phyloP scores from a whole-genome alignment of 2,113 vertebrate genomes.

The Eublepharis macularius region DNA sequence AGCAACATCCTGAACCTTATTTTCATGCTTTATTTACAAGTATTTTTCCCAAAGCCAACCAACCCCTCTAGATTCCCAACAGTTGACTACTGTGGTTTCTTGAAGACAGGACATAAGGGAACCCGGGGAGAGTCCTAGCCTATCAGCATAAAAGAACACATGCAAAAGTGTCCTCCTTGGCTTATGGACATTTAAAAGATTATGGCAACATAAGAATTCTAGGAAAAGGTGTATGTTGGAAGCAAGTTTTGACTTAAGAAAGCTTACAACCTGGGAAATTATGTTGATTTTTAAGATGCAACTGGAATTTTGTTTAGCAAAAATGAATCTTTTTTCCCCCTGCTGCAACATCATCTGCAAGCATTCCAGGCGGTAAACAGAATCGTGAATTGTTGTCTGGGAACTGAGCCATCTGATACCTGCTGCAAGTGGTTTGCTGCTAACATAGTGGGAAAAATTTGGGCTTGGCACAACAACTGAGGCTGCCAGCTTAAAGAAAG shows the following conservation, averaged over 20 bases:
- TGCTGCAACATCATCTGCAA: background rate
- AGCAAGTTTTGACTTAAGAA: no score
- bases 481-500: background rate
- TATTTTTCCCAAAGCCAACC: background rate
- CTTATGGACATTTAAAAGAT: background rate
- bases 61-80: background rate
- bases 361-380: background rate
- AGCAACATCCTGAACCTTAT: background rate
- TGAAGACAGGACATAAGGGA: background rate
- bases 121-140: background rate
- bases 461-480: background rate
- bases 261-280: no score
- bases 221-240: no score
- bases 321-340: background rate
- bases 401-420: background rate
- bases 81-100: background rate
- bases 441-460: background rate
- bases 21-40: background rate
- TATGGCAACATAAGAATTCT: no score
- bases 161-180: background rate
- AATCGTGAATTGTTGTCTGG: background rate
- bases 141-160: background rate
- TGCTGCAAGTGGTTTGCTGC: background rate
- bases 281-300: no score
- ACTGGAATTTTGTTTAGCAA: no score